Conservation (phyloP, 2,888 invertebrate genomes). For the Chrysomela aeneicollis region DNA sequence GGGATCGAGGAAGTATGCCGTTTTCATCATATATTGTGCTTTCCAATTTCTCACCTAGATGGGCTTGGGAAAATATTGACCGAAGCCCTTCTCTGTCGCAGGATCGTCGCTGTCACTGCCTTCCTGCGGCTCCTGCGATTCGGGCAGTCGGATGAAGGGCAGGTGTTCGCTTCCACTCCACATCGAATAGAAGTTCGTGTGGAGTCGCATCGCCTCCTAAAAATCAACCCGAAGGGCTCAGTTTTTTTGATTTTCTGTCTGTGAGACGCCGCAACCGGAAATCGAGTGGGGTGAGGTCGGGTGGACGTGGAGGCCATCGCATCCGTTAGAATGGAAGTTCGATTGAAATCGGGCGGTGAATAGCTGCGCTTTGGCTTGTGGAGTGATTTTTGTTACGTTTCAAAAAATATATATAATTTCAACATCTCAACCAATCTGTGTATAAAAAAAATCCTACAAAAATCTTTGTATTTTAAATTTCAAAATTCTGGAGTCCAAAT, state of each 20-base stretch:
- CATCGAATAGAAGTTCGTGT: conserved; percentile 61
- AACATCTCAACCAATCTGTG: too few species aligned
- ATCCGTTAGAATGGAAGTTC: background rate
- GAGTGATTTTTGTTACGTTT: too few species aligned
- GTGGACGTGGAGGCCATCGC: background rate
- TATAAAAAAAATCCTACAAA: too few species aligned
- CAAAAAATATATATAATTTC: too few species aligned
- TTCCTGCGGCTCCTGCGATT: conserved; percentile 61
- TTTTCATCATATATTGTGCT: too few species aligned
- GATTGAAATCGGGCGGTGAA: too few species aligned
- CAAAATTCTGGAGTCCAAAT: too few species aligned
- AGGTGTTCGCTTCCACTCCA: conserved; percentile 63
- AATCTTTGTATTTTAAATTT: too few species aligned
- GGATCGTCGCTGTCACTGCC: conserved; percentile 61
- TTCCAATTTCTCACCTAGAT: conserved; percentile 46
- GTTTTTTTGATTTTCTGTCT: background rate
- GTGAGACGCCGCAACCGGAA: background rate
- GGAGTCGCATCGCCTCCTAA: conserved; percentile 59
- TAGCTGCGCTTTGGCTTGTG: too few species aligned
- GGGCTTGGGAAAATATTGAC: conserved; percentile 57
- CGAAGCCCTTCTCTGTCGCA: conserved; percentile 56
- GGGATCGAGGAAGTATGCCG: too few species aligned
- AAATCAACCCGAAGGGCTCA: conserved; percentile 23
- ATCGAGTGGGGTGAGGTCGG: too few species aligned
- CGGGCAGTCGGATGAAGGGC: conserved; percentile 61